These are phyloP conservation scores for Drosophila pruinosa DNA, from an alignment of 1,140 invertebrate genomes.

Conservation along the genomic window DNA sequence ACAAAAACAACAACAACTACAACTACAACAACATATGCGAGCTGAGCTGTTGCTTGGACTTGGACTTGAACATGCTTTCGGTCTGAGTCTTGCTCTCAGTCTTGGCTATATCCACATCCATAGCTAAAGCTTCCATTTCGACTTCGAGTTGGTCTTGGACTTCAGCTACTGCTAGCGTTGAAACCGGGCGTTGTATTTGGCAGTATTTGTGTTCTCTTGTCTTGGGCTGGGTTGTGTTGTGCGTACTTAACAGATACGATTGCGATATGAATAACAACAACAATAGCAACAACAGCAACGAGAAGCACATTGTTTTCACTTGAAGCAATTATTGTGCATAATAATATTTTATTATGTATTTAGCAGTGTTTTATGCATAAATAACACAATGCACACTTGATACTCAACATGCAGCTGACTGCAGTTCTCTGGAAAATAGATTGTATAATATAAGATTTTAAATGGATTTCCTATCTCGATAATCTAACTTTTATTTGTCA, in stretches of 20 bases:
- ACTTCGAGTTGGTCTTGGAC: slow-evolving; percentile 5
- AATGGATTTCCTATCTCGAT: no score
- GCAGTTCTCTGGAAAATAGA: no score
- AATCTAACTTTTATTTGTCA: no score
- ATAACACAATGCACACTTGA: not conserved
- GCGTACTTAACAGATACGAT: slow-evolving; percentile 44
- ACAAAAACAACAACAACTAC: slow-evolving; percentile 53
- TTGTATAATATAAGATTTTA: no score
- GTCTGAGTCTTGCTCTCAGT: slow-evolving; percentile 5
- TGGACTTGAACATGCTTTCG: slow-evolving; percentile 23
- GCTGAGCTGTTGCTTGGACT: no score
- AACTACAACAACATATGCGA: not conserved
- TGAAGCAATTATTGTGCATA: slow-evolving; percentile 63
- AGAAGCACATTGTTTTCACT: slow-evolving; percentile 64
- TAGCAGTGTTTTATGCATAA: slow-evolving; percentile 2
- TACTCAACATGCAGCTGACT: not conserved
- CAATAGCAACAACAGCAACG: slow-evolving; percentile 6
- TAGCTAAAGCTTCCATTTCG: not conserved
- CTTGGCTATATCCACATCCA: slow-evolving; percentile 8
- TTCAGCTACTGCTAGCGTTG: slow-evolving; percentile 16
- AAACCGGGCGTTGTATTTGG: slow-evolving; percentile 15
- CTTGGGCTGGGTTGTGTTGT: slow-evolving; percentile 24
- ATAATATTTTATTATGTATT: slow-evolving; percentile 16
- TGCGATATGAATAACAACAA: slow-evolving; percentile 43
- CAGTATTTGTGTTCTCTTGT: slow-evolving; percentile 24